A percentile compares a stretch with the other conserved stretches of the same genome.
Conservation (phyloP, 2,113 vertebrate genomes). For the Rallus limicola region DNA sequence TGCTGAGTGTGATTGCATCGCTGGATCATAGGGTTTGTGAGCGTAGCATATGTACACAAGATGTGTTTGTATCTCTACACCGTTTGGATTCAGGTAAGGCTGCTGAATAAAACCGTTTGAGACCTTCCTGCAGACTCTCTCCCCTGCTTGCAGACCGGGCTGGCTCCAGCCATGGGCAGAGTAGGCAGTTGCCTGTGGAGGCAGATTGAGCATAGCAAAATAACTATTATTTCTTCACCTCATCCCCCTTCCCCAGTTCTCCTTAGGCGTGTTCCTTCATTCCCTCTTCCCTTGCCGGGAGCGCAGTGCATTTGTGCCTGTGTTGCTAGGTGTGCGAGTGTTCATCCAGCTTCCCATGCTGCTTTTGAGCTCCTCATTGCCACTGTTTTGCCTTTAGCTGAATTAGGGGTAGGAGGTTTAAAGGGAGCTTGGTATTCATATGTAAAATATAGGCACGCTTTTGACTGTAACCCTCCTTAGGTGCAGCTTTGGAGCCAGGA, state of each 20-base stretch:
- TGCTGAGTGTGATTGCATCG: fast-evolving
- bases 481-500: background rate
- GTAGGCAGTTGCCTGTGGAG: background rate
- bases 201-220: background rate
- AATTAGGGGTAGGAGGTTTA: background rate
- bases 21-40: background rate
- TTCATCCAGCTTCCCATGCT: background rate
- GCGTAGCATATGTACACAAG: background rate
- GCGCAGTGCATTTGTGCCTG: fast-evolving
- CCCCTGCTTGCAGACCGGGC: background rate
- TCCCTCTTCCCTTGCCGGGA: background rate
- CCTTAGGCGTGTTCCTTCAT: background rate
- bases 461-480: background rate
- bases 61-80: background rate
- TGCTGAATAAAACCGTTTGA: background rate
- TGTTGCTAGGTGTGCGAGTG: background rate
- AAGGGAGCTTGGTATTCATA: background rate
- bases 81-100: background rate
- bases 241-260: background rate
- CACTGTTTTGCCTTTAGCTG: background rate
- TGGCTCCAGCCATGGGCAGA: background rate
- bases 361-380: background rate
- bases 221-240: background rate
- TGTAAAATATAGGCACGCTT: background rate
- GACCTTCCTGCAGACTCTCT: background rate